Evolutionary conservation across 2,888 invertebrate species (phyloP).

Genomic region (Sminthurides aquaticus): DNA sequence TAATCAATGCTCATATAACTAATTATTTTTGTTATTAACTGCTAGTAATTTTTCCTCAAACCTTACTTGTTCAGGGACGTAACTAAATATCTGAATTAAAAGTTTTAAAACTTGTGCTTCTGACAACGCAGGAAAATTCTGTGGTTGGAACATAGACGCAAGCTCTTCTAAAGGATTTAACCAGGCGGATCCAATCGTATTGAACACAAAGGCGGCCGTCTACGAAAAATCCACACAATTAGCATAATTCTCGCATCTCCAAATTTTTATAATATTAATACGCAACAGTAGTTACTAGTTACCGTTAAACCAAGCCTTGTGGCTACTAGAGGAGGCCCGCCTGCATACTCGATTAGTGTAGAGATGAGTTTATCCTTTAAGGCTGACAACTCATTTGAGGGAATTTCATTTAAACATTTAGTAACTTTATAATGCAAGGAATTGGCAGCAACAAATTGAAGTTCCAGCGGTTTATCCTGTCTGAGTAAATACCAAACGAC

Average conservation of each 20-base stretch:
- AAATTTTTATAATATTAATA: too few relatives aligned
- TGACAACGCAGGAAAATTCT: slow-evolving; percentile 41
- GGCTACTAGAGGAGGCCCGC: slow-evolving; percentile 36
- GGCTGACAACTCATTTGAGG: slow-evolving; percentile 30
- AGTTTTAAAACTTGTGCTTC: slow-evolving; percentile 35
- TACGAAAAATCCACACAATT: slow-evolving; percentile 12
- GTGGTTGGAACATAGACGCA: slow-evolving; percentile 34
- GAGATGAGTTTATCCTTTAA: slow-evolving; percentile 37
- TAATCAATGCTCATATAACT: too few relatives aligned
- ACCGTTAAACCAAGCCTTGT: slow-evolving; percentile 39
- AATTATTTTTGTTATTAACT: not conserved
- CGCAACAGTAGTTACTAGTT: too few relatives aligned
- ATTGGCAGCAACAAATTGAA: slow-evolving; percentile 41
- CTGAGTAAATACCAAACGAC: slow-evolving; percentile 39
- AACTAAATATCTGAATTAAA: slow-evolving; percentile 39
- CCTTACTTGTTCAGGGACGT: slow-evolving; percentile 37
- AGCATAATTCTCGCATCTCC: not conserved
- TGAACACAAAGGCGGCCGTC: slow-evolving; percentile 40
- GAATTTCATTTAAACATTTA: slow-evolving; percentile 37
- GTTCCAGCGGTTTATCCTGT: slow-evolving; percentile 32
- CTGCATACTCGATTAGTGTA: slow-evolving; percentile 36
- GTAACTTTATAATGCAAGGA: slow-evolving; percentile 39
- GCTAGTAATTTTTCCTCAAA: not conserved
- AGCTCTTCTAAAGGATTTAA: slow-evolving; percentile 39
- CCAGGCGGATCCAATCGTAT: slow-evolving; percentile 40